Base-by-base conservation (phyloP, 53 echinoderm and acorn worm species). In the Paracentrotus lividus region DNA sequence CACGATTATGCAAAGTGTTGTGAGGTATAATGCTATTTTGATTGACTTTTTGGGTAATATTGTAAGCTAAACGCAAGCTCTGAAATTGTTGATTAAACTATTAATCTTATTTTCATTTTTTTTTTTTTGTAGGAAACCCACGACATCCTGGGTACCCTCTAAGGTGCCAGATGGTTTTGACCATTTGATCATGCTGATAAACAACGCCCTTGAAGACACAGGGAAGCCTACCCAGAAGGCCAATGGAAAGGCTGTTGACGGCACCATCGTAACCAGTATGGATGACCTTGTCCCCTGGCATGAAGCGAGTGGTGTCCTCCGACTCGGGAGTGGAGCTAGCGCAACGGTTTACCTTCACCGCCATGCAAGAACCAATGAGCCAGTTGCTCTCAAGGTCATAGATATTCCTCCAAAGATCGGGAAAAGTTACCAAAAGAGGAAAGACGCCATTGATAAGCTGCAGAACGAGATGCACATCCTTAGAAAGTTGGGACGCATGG, bases 331-430 rank as follows among this genome's bases (percentile, higher is more conserved):
- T 43, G 90, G 90, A 44, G 16, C 27, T 6, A 4, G 27, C 60
- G 90, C 65, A 9, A 64, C 47, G 13, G 90, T 89, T 47, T 66
- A n/a, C 20, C 90, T 89, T 27, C 15, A 43, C 44, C 60, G 60
- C 59, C 90, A 89, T 33, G 42, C 45, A 1, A 59, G 6, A 14
- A 89, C 57, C 90, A 56, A 89, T 21, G 36, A 64, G 42, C 90
- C 90, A 27, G 65, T 89, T 1, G 90, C 90, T n/a, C 66, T 89
- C 23, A 89, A 89, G 59, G 45, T 65, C 45, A 26, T 89, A 23
- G 23, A 1, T 26, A 5, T 89, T 64, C 90, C 90, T 61, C 10
- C 44, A 18, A n/a, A 5, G 2, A 26, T 18, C 12, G 8, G 8
- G 18, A 12, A 24, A 2, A 8, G 5, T 14, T 43, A 65, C 20